Percentiles rank a stretch among this genome's conserved stretches.
Evolutionary conservation across 2,888 invertebrate species (phyloP).

Genomic region (Synanthedon tipuliformis): DNA sequence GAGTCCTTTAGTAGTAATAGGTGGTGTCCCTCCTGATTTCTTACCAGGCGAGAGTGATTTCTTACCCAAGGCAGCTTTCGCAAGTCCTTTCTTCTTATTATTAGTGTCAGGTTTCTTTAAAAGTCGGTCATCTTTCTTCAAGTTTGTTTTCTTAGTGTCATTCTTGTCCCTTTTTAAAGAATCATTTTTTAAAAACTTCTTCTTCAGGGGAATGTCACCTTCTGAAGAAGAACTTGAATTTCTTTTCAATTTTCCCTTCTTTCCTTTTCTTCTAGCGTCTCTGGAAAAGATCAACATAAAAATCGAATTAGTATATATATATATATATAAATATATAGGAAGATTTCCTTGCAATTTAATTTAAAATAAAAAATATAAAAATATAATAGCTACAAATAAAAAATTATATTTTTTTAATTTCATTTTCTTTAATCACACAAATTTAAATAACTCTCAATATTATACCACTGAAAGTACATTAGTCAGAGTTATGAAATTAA

Average conservation of each 20-base stretch:
- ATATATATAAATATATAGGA: too few species aligned
- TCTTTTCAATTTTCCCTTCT: conserved; percentile 67
- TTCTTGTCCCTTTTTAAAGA: conserved; percentile 49
- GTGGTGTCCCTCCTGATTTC: conserved; percentile 64
- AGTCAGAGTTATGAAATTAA: too few species aligned
- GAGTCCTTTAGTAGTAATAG: conserved; percentile 54
- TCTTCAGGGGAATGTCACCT: conserved; percentile 65
- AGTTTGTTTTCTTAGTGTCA: conserved; percentile 49
- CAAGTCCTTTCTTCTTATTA: conserved; percentile 41
- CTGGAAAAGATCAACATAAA: conserved; percentile 21
- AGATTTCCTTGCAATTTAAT: too few species aligned
- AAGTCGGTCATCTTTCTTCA: conserved; percentile 55
- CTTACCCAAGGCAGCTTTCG: conserved; percentile 48
- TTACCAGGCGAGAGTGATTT: conserved; percentile 64
- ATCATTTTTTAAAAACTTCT: conserved; percentile 63
- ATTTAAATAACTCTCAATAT: too few species aligned
- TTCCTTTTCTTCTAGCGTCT: conserved; percentile 60
- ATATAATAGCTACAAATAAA: too few species aligned
- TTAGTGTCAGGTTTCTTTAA: conserved; percentile 44
- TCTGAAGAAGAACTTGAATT: conserved; percentile 76
- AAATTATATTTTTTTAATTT: too few species aligned
- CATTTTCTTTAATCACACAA: too few species aligned
- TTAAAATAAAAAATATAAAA: too few species aligned
- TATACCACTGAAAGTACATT: too few species aligned
- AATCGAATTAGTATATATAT: too few species aligned